phyloP scores from a whole-genome alignment of 2,113 vertebrate species.

The Podarcis raffonei region DNA sequence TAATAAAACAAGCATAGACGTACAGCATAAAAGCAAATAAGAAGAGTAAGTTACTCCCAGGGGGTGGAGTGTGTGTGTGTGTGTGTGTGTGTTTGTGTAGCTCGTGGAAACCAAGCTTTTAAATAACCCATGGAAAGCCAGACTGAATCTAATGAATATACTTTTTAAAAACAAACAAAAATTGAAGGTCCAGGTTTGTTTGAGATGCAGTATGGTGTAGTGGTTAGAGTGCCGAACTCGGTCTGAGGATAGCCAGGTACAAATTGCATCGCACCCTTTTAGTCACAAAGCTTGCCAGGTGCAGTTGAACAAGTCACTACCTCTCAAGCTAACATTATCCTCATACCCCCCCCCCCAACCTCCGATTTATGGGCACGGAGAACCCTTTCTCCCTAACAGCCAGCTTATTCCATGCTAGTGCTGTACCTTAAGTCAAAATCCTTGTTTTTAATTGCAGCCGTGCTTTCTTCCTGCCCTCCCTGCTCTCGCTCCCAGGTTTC shows the following conservation, averaged over 20 bases:
- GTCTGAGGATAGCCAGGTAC: neutral
- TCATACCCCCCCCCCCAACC: neutral
- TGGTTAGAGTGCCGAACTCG: neutral
- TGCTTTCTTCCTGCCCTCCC: neutral
- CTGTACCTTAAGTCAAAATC: neutral
- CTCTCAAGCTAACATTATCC: too few relatives aligned
- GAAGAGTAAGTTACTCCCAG: too few relatives aligned
- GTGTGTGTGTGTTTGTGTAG: too few relatives aligned
- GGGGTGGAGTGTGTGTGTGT: too few relatives aligned
- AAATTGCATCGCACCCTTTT: neutral
- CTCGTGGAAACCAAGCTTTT: too few relatives aligned
- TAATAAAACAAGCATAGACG: too few relatives aligned
- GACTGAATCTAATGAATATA: neutral
- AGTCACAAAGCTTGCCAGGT: neutral
- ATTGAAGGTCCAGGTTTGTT: neutral
- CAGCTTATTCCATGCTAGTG: neutral
- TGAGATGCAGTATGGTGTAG: neutral
- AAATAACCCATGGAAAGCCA: neutral
- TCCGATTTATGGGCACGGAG: neutral
- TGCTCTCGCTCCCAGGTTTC: constrained; percentile 81
- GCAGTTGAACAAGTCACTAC: neutral
- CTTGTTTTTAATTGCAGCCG: neutral
- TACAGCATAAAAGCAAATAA: too few relatives aligned
- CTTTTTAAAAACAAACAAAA: neutral
- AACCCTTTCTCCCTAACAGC: neutral